phyloP scores from a whole-genome alignment of 1,140 invertebrate species.

The Bombus confusus region DNA sequence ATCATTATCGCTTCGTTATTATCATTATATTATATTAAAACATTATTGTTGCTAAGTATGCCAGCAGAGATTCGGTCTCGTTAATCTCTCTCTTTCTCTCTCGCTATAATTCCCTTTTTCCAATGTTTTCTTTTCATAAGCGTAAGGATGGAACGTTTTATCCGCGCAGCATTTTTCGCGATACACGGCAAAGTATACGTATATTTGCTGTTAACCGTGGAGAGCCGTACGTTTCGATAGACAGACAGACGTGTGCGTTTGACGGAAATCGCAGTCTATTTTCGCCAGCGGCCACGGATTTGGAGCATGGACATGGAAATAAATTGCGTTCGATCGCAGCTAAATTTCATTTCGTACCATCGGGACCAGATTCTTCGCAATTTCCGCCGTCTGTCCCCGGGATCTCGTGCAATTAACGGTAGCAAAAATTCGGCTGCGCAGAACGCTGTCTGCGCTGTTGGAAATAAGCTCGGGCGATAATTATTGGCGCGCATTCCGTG shows the following conservation, averaged over 20 bases:
- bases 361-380: neutral
- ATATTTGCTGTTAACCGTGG: neutral
- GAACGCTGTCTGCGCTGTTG: too few species aligned
- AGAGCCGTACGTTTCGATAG: neutral
- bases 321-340: slow-evolving; percentile 31
- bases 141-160: too few species aligned
- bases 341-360: neutral
- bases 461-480: neutral
- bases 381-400: neutral
- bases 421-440: neutral
- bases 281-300: slow-evolving; percentile 5
- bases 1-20: too few species aligned
- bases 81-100: too few species aligned
- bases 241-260: neutral
- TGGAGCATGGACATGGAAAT: slow-evolving; percentile 17
- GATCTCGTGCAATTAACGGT: neutral
- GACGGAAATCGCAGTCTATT: slow-evolving; percentile 29
- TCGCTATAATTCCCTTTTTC: too few species aligned
- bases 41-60: too few species aligned
- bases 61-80: too few species aligned
- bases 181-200: neutral
- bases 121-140: too few species aligned
- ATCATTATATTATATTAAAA: too few species aligned
- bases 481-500: slow-evolving; percentile 15
- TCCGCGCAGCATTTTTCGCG: neutral